Percentiles rank a stretch among this genome's conserved stretches.
Evolutionary conservation across 2,888 invertebrate genomes (phyloP).

Genomic region (Eledona agricola): DNA sequence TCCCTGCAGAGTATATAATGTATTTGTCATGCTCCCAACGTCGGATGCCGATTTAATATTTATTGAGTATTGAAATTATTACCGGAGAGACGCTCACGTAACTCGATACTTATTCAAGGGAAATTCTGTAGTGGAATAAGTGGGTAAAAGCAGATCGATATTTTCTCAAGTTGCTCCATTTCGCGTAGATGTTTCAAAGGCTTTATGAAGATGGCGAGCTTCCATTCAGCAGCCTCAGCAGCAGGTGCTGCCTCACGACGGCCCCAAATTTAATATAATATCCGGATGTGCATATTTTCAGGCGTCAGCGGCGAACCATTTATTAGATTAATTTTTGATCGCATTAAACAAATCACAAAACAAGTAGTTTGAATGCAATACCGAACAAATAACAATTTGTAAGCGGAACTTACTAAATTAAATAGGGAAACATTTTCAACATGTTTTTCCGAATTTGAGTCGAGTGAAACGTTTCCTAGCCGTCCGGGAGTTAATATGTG

Average conservation of each 20-base stretch:
- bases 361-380: too few relatives aligned
- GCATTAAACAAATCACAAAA: too few relatives aligned
- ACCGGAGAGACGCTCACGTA: constrained; percentile 17
- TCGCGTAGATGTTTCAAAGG: constrained; percentile 35
- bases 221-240: constrained; percentile 31
- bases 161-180: constrained; percentile 40
- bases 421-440: too few relatives aligned
- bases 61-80: constrained; percentile 32
- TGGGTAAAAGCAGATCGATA: constrained; percentile 39
- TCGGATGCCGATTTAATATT: constrained; percentile 31
- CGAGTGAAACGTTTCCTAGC: constrained; percentile 32
- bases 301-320: constrained; percentile 4
- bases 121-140: constrained; percentile 27
- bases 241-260: constrained; percentile 44
- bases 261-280: constrained; percentile 45
- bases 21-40: neutral
- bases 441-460: too few relatives aligned
- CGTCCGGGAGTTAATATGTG: constrained; percentile 41
- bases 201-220: constrained; percentile 29
- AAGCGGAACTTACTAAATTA: constrained; percentile 4
- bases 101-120: constrained; percentile 38
- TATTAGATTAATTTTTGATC: too few relatives aligned
- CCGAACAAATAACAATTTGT: too few relatives aligned
- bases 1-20: too few relatives aligned
- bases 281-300: constrained; percentile 22